These are phyloP conservation scores for Sthenelais limicola DNA, from an alignment of 2,888 invertebrate species.

Conservation along the genomic window DNA sequence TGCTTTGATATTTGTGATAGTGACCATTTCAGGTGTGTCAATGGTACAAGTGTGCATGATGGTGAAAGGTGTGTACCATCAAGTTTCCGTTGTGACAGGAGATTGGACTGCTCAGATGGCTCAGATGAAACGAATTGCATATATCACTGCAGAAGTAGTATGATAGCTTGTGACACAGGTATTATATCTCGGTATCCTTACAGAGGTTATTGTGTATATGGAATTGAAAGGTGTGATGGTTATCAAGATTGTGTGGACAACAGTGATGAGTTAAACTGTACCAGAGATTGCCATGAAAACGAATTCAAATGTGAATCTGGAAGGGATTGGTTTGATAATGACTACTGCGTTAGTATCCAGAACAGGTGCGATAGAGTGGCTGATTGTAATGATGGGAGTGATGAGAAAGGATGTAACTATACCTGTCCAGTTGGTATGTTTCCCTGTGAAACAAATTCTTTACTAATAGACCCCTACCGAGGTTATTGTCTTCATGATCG, in stretches of 20 bases:
- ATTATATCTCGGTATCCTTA: constrained; percentile 25
- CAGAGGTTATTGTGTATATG: constrained; percentile 39
- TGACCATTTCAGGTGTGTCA: constrained; percentile 40
- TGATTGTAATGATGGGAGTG: constrained; percentile 45
- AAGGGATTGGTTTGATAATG: constrained; percentile 20
- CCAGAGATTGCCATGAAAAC: background rate
- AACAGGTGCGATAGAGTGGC: constrained; percentile 42
- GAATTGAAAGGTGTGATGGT: constrained; percentile 40
- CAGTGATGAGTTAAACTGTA: constrained; percentile 40
- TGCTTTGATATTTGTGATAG: constrained; percentile 38
- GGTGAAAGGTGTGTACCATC: constrained; percentile 5
- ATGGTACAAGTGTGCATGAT: constrained; percentile 12
- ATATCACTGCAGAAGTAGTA: constrained; percentile 27
- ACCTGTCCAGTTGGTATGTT: constrained; percentile 31
- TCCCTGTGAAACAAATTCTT: constrained; percentile 5
- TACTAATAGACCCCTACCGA: constrained; percentile 16
- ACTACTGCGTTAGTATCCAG: constrained; percentile 13
- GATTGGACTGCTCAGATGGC: constrained; percentile 32
- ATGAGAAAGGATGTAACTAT: constrained; percentile 39
- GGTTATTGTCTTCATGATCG: constrained; percentile 38
- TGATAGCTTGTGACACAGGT: constrained; percentile 41
- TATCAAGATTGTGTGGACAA: constrained; percentile 42
- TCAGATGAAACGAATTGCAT: constrained; percentile 45
- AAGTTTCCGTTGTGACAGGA: constrained; percentile 13
- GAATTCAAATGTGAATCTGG: constrained; percentile 43